Evolutionary conservation across 2,113 vertebrate species (phyloP).

Genomic region (Labrus mixtus): DNA sequence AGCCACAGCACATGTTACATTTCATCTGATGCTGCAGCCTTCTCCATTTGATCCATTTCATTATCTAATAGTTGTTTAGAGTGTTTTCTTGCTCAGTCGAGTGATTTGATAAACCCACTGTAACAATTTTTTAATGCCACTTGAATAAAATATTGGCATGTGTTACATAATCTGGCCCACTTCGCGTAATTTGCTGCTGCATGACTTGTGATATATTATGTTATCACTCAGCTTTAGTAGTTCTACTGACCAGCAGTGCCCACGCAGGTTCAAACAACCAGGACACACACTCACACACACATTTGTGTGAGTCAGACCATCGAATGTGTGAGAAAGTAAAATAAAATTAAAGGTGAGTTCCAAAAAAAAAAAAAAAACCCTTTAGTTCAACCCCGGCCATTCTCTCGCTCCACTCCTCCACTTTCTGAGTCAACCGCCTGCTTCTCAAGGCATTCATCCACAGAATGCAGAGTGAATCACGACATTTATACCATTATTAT

Average conservation of each 20-base stretch:
- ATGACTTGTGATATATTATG: conserved; percentile 36
- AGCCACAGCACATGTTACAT: conserved; percentile 11
- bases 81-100: conserved; percentile 17
- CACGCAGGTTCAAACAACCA: conserved; percentile 21
- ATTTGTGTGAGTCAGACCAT: conserved; percentile 50
- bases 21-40: conserved; percentile 24
- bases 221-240: conserved; percentile 31
- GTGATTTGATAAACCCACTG: conserved; percentile 7
- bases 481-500: conserved; percentile 64
- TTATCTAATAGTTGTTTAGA: conserved; percentile 19
- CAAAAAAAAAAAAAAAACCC: conserved; percentile 50
- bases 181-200: conserved; percentile 21
- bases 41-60: conserved; percentile 43
- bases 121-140: conserved; percentile 9
- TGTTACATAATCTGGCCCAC: conserved; percentile 54
- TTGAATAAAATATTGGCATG: conserved; percentile 35
- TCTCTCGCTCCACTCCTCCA: conserved; percentile 69
- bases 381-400: conserved; percentile 46
- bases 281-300: conserved; percentile 4
- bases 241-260: conserved; percentile 34
- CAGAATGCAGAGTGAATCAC: conserved; percentile 72
- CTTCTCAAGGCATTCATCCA: conserved; percentile 62
- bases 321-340: conserved; percentile 46
- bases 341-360: conserved; percentile 64
- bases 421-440: conserved; percentile 75